Conservation (phyloP, 2,888 invertebrate genomes). For the Pachycephus smyrnensis region DNA sequence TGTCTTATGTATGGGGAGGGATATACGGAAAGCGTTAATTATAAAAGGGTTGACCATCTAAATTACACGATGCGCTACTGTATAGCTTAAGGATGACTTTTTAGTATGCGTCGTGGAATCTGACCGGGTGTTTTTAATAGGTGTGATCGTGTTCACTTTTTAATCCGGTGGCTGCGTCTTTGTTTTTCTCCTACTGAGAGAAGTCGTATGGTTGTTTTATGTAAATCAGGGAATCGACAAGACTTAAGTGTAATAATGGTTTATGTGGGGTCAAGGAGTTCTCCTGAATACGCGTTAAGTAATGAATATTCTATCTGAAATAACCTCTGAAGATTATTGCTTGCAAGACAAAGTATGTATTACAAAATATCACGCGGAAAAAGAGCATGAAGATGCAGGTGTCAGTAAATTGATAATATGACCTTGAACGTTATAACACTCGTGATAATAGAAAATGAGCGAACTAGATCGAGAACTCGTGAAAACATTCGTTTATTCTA, state of each 20-base stretch:
- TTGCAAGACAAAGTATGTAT: not conserved
- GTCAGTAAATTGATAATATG: too few relatives aligned
- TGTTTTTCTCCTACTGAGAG: not conserved
- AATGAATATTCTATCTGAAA: not conserved
- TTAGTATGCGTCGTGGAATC: not conserved
- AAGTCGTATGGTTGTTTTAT: not conserved
- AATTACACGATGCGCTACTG: not conserved
- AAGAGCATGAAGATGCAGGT: too few relatives aligned
- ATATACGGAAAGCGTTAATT: not conserved
- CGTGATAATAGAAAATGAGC: too few relatives aligned
- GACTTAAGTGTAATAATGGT: not conserved
- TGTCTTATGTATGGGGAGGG: not conserved
- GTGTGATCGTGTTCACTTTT: not conserved
- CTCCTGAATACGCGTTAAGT: not conserved
- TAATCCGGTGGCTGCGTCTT: not conserved
- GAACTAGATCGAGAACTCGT: not conserved
- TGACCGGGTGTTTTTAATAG: not conserved
- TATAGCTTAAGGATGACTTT: not conserved
- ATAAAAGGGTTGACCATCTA: not conserved
- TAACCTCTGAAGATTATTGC: not conserved
- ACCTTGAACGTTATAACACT: too few relatives aligned
- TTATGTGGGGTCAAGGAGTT: not conserved
- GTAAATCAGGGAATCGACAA: not conserved
- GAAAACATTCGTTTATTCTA: not conserved
- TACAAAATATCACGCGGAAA: not conserved